phyloP scores from a whole-genome alignment of 2,888 invertebrate genomes.

The Steinernema hermaphroditum region DNA sequence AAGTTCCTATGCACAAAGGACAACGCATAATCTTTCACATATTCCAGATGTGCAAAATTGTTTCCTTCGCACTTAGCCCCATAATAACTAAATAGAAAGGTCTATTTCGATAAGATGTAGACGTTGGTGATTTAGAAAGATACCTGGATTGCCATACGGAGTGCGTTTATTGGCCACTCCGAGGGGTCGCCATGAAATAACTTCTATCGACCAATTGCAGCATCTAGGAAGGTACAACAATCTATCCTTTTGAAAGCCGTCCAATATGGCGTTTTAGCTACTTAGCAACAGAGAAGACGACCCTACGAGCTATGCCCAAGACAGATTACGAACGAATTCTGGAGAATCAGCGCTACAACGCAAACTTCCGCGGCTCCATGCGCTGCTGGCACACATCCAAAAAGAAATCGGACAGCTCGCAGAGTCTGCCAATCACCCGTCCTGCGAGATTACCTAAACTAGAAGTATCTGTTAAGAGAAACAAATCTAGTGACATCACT shows the following conservation, averaged over 20 bases:
- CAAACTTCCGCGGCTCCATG: conserved; percentile 18
- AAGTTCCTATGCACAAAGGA: too few species aligned
- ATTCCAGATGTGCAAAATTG: too few species aligned
- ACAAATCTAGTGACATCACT: background rate
- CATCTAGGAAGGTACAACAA: conserved; percentile 5
- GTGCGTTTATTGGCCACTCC: background rate
- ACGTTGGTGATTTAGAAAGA: conserved; percentile 44
- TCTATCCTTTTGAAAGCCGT: background rate
- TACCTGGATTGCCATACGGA: conserved; percentile 37
- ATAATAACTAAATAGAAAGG: too few species aligned
- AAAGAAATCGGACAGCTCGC: conserved; percentile 15
- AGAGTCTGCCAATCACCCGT: conserved; percentile 2
- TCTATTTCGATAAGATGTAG: too few species aligned
- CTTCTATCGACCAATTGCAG: conserved; percentile 12
- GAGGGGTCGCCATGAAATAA: conserved; percentile 18
- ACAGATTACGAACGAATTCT: conserved; percentile 20
- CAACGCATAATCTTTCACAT: too few species aligned
- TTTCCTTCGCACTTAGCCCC: too few species aligned
- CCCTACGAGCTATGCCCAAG: conserved; percentile 12
- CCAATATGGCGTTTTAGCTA: conserved; percentile 8
- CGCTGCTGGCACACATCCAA: conserved; percentile 14
- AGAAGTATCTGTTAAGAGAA: background rate
- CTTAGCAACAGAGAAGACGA: conserved; percentile 19
- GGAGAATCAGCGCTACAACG: conserved; percentile 19
- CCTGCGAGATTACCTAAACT: conserved; percentile 4